Conservation (phyloP, 1,140 invertebrate genomes). For the Trichomalopsis sarcophagae region DNA sequence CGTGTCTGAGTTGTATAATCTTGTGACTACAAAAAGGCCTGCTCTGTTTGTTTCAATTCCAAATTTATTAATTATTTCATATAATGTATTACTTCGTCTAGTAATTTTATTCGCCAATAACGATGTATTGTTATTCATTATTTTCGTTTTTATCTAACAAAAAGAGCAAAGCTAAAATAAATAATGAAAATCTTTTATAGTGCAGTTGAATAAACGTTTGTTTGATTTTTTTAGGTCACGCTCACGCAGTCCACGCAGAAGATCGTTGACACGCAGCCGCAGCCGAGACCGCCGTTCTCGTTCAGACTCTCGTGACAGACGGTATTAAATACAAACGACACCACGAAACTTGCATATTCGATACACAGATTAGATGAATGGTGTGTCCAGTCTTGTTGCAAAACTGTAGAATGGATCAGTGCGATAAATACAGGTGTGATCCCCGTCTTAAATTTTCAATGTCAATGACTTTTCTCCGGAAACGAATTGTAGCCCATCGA, state of each 20-base stretch:
- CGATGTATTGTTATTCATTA: background rate
- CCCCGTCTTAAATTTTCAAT: conserved; percentile 15
- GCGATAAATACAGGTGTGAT: conserved; percentile 12
- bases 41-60: conserved; percentile 35
- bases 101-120: background rate
- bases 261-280: conserved; percentile 71
- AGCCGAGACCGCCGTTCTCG: conserved; percentile 73
- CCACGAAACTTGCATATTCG: conserved; percentile 1
- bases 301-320: conserved; percentile 74
- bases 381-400: background rate
- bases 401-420: conserved; percentile 9
- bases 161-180: background rate
- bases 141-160: conserved; percentile 19
- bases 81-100: no score
- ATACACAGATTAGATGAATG: conserved; percentile 48
- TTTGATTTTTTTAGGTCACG: conserved; percentile 70
- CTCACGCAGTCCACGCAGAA: conserved; percentile 72
- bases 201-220: conserved; percentile 49
- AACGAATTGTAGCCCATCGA: background rate
- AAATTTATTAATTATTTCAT: background rate
- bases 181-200: conserved; percentile 6
- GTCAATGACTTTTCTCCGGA: background rate
- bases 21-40: conserved; percentile 61
- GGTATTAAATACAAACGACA: conserved; percentile 64
- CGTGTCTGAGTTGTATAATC: conserved; percentile 60